phyloP scores from a whole-genome alignment of 2,113 vertebrate species.

The Parotia lawesii region DNA sequence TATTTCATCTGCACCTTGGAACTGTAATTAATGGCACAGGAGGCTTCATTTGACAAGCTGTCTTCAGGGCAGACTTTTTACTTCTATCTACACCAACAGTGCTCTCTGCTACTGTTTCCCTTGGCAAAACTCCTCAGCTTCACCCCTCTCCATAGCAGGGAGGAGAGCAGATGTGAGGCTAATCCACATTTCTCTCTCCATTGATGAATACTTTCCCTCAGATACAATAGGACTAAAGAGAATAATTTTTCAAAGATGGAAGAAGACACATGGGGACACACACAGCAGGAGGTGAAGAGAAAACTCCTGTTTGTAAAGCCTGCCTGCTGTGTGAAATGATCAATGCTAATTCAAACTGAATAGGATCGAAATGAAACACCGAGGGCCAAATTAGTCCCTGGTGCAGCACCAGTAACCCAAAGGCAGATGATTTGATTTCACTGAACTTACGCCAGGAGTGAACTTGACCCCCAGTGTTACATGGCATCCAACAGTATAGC shows the following conservation, averaged over 20 bases:
- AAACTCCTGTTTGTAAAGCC: constrained; percentile 4
- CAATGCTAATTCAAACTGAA: constrained; percentile 17
- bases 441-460: neutral
- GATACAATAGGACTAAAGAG: neutral
- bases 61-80: constrained; percentile 29
- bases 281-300: neutral
- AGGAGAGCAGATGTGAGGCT: neutral
- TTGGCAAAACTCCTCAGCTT: neutral
- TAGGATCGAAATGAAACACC: neutral
- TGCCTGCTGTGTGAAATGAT: constrained; percentile 20
- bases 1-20: constrained; percentile 41
- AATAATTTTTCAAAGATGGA: constrained; percentile 14
- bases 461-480: neutral
- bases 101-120: neutral
- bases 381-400: neutral
- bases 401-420: neutral
- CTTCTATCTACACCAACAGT: constrained; percentile 31
- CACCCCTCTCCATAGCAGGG: rapidly evolving
- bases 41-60: constrained; percentile 1
- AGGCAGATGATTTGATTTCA: neutral
- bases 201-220: constrained; percentile 11
- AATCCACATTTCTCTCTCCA: neutral
- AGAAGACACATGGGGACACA: neutral
- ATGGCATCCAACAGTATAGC: neutral
- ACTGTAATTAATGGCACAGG: constrained; percentile 26